phyloP scores from a whole-genome alignment of 1,140 invertebrate genomes.

The Cepaea nemoralis region DNA sequence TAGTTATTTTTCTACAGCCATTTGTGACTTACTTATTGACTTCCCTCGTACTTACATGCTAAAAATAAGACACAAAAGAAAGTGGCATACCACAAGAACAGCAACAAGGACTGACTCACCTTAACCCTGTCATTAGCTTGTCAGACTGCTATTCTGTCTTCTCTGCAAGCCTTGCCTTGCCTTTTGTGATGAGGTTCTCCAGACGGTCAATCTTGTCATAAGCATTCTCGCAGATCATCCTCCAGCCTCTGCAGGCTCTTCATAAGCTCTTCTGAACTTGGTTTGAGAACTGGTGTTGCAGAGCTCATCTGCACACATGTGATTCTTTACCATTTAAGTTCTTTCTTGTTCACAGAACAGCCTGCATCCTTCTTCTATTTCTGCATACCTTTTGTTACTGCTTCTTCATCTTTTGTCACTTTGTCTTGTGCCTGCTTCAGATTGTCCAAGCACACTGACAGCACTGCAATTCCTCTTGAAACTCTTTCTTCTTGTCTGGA shows the following conservation, averaged over 20 bases:
- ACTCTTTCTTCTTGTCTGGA: background rate
- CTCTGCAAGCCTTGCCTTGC: background rate
- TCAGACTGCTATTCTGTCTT: background rate
- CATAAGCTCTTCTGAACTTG: background rate
- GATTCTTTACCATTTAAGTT: background rate
- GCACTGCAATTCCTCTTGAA: background rate
- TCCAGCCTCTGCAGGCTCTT: background rate
- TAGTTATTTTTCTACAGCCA: no score
- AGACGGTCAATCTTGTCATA: background rate
- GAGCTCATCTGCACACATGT: background rate
- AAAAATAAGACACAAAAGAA: no score
- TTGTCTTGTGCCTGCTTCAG: background rate
- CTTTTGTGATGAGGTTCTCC: background rate
- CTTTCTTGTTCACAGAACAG: background rate
- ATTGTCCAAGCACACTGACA: background rate
- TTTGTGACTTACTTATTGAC: no score
- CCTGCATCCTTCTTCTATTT: background rate
- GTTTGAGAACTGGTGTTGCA: background rate
- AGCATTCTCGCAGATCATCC: background rate
- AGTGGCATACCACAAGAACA: no score
- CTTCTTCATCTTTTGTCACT: background rate
- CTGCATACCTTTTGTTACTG: background rate
- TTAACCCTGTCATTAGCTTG: background rate
- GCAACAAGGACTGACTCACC: background rate
- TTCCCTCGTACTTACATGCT: no score